Evolutionary conservation across 2,888 invertebrate genomes (phyloP), one percentile per base, ranked within the genome.

Genomic region (Augiades crinisus): DNA sequence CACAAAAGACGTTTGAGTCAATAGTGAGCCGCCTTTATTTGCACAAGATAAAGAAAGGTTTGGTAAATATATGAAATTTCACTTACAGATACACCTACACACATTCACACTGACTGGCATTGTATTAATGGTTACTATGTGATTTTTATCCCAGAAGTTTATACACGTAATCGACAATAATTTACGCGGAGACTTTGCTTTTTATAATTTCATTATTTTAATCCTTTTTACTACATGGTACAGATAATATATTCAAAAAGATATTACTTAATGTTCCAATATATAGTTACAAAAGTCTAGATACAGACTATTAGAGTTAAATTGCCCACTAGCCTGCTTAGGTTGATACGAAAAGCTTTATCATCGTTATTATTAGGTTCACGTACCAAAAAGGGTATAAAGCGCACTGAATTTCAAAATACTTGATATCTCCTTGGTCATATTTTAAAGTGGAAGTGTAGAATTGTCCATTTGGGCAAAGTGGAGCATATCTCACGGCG

Each of bases 21-120:
- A 78, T 73, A 78, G 64, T 71, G 64, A 62, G 64, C 58, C 63
- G 64, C 64, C 64, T 72, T 64, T 78, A 77, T 81, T 81, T 80
- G 64, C 66, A 64, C 65, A 67, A 69, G 60, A 67, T 64, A 71
- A 63, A 58, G 54, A 75, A 72, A 73, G 66, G 64, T 62, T 67
- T 67, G 62, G 61, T 65, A 74, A 74, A 76, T 62, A 71, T 68
- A 61, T 62, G 65, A 63, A 65, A 69, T 66, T 68, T 70, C 71
- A 71, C 62, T 54, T 57, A 65, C 61, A 68, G 72, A 72, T 65
- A 71, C 67, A 62, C 66, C 50, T 40, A 24, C 3, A 30, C 10
- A 33, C 14, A 40, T 7, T 33, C 22, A 8, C 24, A 12, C 6
- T 24, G 14, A 27, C 38, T 24, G 14, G 30, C 38, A 38, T 47